Evolutionary conservation across 1,140 invertebrate species (phyloP).

Genomic region (Bombus confusus): DNA sequence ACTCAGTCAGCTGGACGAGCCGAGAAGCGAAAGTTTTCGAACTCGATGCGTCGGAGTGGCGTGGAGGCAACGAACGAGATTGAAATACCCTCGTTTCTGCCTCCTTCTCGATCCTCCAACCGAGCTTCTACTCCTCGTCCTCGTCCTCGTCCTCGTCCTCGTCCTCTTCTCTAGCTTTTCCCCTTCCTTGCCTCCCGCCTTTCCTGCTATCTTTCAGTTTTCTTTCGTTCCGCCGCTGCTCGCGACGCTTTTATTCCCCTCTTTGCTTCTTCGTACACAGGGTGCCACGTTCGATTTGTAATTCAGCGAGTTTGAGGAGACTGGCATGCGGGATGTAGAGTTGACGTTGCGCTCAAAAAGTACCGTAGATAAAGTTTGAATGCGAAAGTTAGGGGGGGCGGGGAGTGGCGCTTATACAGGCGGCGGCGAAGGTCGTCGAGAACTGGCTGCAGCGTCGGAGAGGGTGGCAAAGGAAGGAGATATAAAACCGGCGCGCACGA

Average conservation of each 20-base stretch:
- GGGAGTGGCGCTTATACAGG: not conserved
- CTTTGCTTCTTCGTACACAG: not conserved
- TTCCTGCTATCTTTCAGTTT: not conserved
- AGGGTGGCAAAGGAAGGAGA: slow-evolving; percentile 5
- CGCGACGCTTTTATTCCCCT: not conserved
- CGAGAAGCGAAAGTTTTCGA: slow-evolving; percentile 63
- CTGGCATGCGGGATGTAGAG: slow-evolving; percentile 28
- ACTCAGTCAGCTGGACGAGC: slow-evolving; percentile 64
- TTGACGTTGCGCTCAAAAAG: slow-evolving; percentile 61
- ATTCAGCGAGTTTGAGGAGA: slow-evolving; percentile 49
- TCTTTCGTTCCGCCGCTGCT: not conserved
- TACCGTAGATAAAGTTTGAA: slow-evolving; percentile 64
- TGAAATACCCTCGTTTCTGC: slow-evolving; percentile 59
- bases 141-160: not conserved
- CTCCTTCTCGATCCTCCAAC: not conserved
- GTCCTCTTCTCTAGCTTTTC: not conserved
- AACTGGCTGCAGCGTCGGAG: not conserved
- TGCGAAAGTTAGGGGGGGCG: slow-evolving; percentile 52
- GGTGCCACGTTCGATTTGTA: slow-evolving; percentile 63
- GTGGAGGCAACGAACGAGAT: slow-evolving; percentile 51
- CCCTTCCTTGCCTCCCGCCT: slow-evolving; percentile 7
- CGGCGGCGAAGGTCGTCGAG: slow-evolving; percentile 8
- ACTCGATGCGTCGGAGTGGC: slow-evolving; percentile 40
- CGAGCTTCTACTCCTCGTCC: not conserved
- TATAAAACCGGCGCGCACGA: slow-evolving; percentile 43